Evolutionary conservation across 2,888 invertebrate genomes (phyloP).

Genomic region (Synanthedon andrenaeformis): DNA sequence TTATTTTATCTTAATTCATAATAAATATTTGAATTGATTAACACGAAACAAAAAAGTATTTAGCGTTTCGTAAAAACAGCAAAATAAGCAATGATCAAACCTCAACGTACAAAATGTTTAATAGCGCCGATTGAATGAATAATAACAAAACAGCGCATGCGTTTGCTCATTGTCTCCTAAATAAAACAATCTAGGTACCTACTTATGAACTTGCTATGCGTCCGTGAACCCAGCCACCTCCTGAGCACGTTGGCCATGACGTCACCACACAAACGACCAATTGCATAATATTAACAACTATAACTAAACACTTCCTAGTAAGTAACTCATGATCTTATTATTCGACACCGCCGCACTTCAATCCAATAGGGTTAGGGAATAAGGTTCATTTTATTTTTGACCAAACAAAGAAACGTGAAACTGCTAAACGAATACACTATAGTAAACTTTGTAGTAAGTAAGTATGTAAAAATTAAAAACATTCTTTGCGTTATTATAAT

Average conservation of each 20-base stretch:
- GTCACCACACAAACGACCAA: slow-evolving; percentile 47
- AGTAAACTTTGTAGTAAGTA: too few relatives aligned
- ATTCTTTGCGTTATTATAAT: too few relatives aligned
- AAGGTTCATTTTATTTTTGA: too few relatives aligned
- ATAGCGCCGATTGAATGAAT: neutral
- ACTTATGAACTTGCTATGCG: slow-evolving; percentile 41
- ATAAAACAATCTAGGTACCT: slow-evolving; percentile 2
- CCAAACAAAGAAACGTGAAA: too few relatives aligned
- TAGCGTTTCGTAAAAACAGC: too few relatives aligned
- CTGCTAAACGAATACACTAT: too few relatives aligned
- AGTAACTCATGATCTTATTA: slow-evolving; percentile 1
- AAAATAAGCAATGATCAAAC: neutral
- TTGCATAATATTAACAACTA: slow-evolving; percentile 52
- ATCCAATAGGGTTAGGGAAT: too few relatives aligned
- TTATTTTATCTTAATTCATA: too few relatives aligned
- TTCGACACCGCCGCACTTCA: neutral
- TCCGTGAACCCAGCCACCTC: slow-evolving; percentile 40
- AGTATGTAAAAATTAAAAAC: too few relatives aligned
- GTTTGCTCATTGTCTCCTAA: slow-evolving; percentile 8
- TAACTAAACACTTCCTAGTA: slow-evolving; percentile 12
- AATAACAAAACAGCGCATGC: slow-evolving; percentile 2
- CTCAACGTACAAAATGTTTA: neutral
- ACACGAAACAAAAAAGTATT: too few relatives aligned
- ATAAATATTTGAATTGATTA: too few relatives aligned
- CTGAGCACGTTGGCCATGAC: slow-evolving; percentile 26